phyloP scores from a whole-genome alignment of 1,140 invertebrate species.

The Drosophila nebulosa region DNA sequence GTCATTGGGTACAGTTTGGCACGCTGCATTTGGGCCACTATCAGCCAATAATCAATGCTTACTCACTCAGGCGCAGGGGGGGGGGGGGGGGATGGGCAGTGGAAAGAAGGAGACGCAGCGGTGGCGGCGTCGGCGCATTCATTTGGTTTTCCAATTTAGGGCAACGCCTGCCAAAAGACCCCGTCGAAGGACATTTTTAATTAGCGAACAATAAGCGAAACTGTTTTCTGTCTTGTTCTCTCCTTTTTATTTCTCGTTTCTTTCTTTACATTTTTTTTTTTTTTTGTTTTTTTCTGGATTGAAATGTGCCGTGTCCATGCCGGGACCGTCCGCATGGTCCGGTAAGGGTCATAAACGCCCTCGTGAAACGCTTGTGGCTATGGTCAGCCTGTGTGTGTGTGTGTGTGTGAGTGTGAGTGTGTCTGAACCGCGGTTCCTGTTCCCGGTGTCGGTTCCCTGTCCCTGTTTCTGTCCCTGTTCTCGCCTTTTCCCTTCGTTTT shows the following conservation, averaged over 20 bases:
- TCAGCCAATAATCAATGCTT: too few species aligned
- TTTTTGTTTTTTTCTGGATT: constrained; percentile 35
- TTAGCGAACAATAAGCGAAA: constrained; percentile 56
- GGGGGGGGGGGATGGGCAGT: too few species aligned
- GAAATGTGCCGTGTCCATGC: constrained; percentile 44
- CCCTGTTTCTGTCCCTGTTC: constrained; percentile 12
- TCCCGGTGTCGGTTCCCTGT: neutral
- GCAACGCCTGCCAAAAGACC: constrained; percentile 10
- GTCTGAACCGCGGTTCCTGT: neutral
- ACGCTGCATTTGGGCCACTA: too few species aligned
- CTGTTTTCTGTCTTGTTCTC: neutral
- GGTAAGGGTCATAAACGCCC: constrained; percentile 36
- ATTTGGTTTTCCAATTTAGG: constrained; percentile 13
- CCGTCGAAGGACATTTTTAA: constrained; percentile 66
- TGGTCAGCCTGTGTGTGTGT: constrained; percentile 2
- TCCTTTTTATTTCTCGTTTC: neutral
- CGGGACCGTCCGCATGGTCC: too few species aligned
- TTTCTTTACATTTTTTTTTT: constrained; percentile 13
- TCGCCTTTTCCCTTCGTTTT: constrained; percentile 15
- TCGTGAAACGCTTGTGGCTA: constrained; percentile 38
- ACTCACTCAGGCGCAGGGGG: too few species aligned
- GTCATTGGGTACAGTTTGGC: too few species aligned
- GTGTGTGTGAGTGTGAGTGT: neutral
- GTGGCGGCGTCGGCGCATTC: too few species aligned
- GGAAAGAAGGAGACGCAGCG: too few species aligned